Evolutionary conservation across 2,797 vertebrate species (phyloP).

Genomic region (Echiichthys vipera): DNA sequence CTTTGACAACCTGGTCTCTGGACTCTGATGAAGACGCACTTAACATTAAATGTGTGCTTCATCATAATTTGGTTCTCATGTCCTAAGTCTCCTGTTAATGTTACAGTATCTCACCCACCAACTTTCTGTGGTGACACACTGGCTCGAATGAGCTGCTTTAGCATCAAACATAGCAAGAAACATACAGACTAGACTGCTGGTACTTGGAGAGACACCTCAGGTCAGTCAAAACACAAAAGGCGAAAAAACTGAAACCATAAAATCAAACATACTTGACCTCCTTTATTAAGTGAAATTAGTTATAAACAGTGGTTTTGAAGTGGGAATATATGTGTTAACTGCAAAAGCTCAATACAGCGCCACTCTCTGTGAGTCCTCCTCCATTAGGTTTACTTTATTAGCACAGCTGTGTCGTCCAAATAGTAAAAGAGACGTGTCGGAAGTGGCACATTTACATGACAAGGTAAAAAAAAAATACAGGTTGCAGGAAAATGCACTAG

Average conservation of each 20-base stretch:
- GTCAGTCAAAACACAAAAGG: neutral
- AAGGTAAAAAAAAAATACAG: neutral
- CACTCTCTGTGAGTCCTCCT: neutral
- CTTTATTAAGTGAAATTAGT: neutral
- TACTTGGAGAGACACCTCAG: neutral
- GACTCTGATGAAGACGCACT: no score
- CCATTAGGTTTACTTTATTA: neutral
- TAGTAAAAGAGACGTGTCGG: neutral
- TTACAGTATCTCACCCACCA: neutral
- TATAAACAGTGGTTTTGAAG: no score
- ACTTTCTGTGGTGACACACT: neutral
- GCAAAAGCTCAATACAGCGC: neutral
- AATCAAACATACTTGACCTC: neutral
- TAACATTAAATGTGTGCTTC: no score
- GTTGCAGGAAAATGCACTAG: neutral
- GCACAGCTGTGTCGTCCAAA: conserved; percentile 9
- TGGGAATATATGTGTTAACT: no score
- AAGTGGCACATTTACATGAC: neutral
- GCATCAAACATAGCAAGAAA: neutral
- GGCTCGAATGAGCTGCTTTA: neutral
- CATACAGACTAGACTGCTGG: neutral
- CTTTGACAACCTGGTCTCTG: no score
- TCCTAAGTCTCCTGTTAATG: neutral
- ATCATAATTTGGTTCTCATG: no score
- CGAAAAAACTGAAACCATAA: neutral